These are phyloP conservation scores for Heptranchias perlo DNA, from an alignment of 2,113 vertebrate genomes.

Conservation along the genomic window DNA sequence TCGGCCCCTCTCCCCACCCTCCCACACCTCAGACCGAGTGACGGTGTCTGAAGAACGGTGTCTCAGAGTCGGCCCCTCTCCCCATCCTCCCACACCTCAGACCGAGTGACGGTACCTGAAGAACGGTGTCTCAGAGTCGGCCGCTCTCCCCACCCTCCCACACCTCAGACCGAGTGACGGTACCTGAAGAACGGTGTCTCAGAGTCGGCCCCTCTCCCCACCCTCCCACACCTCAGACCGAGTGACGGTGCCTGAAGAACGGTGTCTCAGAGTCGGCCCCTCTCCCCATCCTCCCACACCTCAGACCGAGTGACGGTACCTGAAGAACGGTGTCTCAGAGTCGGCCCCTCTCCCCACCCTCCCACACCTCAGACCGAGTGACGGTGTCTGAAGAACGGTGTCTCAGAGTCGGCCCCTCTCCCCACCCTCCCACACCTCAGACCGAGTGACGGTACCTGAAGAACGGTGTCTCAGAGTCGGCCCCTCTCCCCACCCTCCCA, in stretches of 20 bases:
- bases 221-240: background rate
- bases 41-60: background rate
- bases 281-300: background rate
- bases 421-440: background rate
- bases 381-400: background rate
- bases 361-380: background rate
- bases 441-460: background rate
- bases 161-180: background rate
- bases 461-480: background rate
- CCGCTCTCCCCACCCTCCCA: background rate
- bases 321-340: background rate
- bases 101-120: background rate
- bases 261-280: background rate
- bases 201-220: background rate
- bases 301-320: background rate
- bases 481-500: background rate
- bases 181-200: background rate
- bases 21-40: background rate
- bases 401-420: background rate
- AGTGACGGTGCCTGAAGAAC: background rate
- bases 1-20: background rate
- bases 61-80: background rate
- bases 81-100: background rate
- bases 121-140: background rate
- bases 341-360: background rate